Evolutionary conservation across 2,888 invertebrate genomes (phyloP).

Genomic region (Drosophila tanythrix): DNA sequence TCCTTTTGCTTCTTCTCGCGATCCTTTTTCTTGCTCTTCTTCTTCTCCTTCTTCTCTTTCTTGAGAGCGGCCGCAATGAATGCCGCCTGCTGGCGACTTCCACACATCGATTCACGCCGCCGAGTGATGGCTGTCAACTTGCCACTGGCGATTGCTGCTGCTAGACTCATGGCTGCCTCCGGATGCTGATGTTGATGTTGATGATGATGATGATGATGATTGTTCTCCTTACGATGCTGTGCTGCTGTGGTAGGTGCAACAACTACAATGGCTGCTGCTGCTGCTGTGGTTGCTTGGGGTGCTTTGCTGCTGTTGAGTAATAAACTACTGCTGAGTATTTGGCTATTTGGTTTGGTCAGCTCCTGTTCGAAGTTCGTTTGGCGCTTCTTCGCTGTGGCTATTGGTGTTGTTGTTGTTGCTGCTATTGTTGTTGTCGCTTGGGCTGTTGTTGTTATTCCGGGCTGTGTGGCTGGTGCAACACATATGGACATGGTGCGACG

Average conservation of each 20-base stretch:
- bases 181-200: constrained; percentile 44
- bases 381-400: constrained; percentile 76
- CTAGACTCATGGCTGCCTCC: constrained; percentile 56
- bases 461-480: constrained; percentile 38
- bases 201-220: constrained; percentile 54
- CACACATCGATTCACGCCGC: constrained; percentile 73
- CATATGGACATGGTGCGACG: constrained; percentile 77
- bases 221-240: constrained; percentile 71
- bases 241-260: constrained; percentile 32
- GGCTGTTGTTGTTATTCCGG: constrained; percentile 1
- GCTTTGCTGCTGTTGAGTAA: constrained; percentile 61
- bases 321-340: constrained; percentile 71
- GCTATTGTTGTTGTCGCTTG: constrained; percentile 36
- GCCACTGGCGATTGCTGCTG: constrained; percentile 64
- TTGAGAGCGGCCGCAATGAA: constrained; percentile 62
- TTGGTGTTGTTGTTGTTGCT: constrained; percentile 41
- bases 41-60: constrained; percentile 71
- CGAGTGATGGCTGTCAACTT: constrained; percentile 66
- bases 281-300: constrained; percentile 21
- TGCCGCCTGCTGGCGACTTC: constrained; percentile 65
- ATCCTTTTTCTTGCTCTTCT: constrained; percentile 65
- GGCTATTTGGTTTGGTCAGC: constrained; percentile 68
- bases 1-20: constrained; percentile 56
- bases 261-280: constrained; percentile 19
- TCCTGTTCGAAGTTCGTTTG: constrained; percentile 86